Percentiles rank a stretch among this genome's conserved stretches.
Evolutionary conservation across 2,797 vertebrate genomes (phyloP).

Genomic region (Huso huso): DNA sequence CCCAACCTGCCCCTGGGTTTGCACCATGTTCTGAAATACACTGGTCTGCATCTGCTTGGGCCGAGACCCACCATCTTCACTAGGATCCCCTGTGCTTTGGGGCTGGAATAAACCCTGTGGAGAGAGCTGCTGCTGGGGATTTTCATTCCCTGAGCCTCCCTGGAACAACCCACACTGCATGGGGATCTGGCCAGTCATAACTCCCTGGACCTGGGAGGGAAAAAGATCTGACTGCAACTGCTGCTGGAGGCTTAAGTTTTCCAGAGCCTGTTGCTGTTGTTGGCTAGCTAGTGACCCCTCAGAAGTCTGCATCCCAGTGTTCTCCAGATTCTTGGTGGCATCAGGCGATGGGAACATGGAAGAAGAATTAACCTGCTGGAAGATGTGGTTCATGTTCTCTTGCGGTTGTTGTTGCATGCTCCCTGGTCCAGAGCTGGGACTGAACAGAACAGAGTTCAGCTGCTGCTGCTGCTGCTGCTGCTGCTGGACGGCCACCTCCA

Average conservation of each 20-base stretch:
- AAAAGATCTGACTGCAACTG: constrained; percentile 82
- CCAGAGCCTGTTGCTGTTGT: constrained; percentile 56
- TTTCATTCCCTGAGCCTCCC: constrained; percentile 61
- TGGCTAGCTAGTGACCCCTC: constrained; percentile 55
- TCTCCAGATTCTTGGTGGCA: neutral
- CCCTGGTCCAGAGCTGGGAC: constrained; percentile 70
- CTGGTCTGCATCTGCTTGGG: constrained; percentile 55
- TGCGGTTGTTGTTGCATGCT: constrained; percentile 71
- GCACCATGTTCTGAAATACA: constrained; percentile 67
- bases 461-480: constrained; percentile 52
- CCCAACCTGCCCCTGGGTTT: constrained; percentile 62
- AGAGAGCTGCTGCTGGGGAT: constrained; percentile 67
- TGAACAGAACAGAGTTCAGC: constrained; percentile 82
- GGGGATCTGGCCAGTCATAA: constrained; percentile 49
- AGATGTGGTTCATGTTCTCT: constrained; percentile 90
- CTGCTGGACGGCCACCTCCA: constrained; percentile 67
- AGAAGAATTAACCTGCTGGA: constrained; percentile 60
- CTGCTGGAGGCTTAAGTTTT: constrained; percentile 48
- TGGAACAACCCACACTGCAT: constrained; percentile 86
- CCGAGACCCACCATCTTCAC: constrained; percentile 52
- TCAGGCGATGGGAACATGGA: constrained; percentile 55
- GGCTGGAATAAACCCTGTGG: constrained; percentile 66
- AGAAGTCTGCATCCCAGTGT: constrained; percentile 58
- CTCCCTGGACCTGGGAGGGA: constrained; percentile 67
- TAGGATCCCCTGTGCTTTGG: constrained; percentile 47